These are phyloP conservation scores for Tenthredo mesomela DNA, from an alignment of 2,888 invertebrate species.

Conservation along the genomic window DNA sequence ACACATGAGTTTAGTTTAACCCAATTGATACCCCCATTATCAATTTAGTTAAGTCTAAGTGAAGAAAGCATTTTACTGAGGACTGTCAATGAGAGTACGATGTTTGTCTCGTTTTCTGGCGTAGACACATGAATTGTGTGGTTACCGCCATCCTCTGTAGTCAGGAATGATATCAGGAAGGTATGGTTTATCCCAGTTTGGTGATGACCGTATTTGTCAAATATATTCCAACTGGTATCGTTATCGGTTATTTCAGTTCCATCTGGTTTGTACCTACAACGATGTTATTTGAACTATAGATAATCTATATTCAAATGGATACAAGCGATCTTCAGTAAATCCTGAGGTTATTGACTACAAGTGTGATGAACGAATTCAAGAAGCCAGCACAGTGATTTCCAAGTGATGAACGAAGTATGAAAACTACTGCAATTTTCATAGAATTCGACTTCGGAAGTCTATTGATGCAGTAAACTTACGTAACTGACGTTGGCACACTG, in stretches of 20 bases:
- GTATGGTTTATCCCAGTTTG: background rate
- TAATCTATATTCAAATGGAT: too few relatives aligned
- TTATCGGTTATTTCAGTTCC: conserved; percentile 41
- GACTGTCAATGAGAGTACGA: background rate
- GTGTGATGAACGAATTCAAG: too few relatives aligned
- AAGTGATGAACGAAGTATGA: too few relatives aligned
- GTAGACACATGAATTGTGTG: background rate
- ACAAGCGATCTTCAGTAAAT: too few relatives aligned
- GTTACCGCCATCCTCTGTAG: background rate
- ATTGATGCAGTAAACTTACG: too few relatives aligned
- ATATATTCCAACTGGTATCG: too few relatives aligned
- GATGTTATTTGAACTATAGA: too few relatives aligned
- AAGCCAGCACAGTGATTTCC: too few relatives aligned
- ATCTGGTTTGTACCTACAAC: background rate
- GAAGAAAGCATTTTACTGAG: background rate
- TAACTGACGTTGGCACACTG: too few relatives aligned
- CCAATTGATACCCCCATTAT: background rate
- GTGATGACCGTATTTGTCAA: background rate
- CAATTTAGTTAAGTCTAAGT: background rate
- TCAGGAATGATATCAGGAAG: background rate
- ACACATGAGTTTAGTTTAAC: background rate
- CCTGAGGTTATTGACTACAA: too few relatives aligned
- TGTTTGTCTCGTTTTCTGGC: background rate
- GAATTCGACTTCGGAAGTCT: too few relatives aligned
- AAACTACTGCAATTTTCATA: too few relatives aligned